Evolutionary conservation across 2,113 vertebrate species (phyloP), one percentile per base, ranked within the genome.

Genomic region (Australoheros scitulus): DNA sequence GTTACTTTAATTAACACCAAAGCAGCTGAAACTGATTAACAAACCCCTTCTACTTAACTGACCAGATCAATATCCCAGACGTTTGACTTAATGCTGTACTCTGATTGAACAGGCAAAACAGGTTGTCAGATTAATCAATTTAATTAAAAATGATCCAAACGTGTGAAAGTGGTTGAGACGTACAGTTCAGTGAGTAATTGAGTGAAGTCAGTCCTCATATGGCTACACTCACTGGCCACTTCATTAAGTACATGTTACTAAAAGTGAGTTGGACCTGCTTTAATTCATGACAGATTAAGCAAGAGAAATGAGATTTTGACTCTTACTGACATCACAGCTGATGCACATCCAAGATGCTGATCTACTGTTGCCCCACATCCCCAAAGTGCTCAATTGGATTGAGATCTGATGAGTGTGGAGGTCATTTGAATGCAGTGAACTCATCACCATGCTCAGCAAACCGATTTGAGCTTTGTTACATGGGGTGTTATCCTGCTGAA

Each of bases 41-140:
- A 34, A 34, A 6, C 36, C 36, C 8, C 36, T 36, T 7, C 36
- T 36, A 8, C 36, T 9, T 8, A 36, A 36, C 36, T 38, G 36
- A 38, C 36, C 36, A 10, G 36, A 10, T 3, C 36, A 10, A 38
- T 38, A 38, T 38, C 36, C 36, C 8, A 2, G 8, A 38, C 2
- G 36, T 38, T 10, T 38, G 36, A 10, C 36, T 38, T 38, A 2
- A 10, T 10, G 8, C 6, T 38, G 1, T 9, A 38, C 6, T 38
- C 36, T 38, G 7, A 7, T 36, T 13, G 6, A 68, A 68, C 3
- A 0, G 41, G 9, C 41, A 0, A 36, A 65, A 36, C 22, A 26
- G 18, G 5, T 68, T 0, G 1, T 26, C 8, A 68, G 22, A 15
- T 5, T n/a, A n/a, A n/a, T n/a, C n/a, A 38, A 24, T 24, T 11